Evolutionary conservation across 2,888 invertebrate species (phyloP), one percentile per base, ranked within the genome.

Genomic region (Scaptomyza flava): DNA sequence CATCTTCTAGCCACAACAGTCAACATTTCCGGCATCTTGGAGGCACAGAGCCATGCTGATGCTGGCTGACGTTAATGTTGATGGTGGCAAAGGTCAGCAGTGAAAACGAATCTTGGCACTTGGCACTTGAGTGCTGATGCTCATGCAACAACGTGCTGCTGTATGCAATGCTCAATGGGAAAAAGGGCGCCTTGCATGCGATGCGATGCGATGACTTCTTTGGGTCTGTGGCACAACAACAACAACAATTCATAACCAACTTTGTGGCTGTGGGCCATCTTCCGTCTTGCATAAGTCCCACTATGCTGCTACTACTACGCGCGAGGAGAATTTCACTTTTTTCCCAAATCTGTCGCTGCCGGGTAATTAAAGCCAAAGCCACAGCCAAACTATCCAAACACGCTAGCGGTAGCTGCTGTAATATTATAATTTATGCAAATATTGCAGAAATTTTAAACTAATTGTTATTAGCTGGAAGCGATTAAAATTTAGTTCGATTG

Each of bases 271-370:
- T 47, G 47, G 46, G 56, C 58, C 81, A 83, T 86, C 82, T 82
- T 86, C 83, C 86, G 86, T 81, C 82, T 82, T 82, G 84, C 82
- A 86, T 82, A 86, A 82, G 81, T 17, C 17, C 17, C 17, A 17
- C 17, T 17, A 17, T 36, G 20, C 53, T 12, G 34, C 62, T 9
- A 38, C 38, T 9, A n/a, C n/a, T n/a, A n/a, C n/a, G n/a, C n/a
- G n/a, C n/a, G n/a, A n/a, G n/a, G 54, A 76, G 57, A 86, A 83
- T 82, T 82, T 82, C 82, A 82, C 82, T 82, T 82, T 80, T 82
- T 56, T 45, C 20, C 60, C 64, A 64, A 68, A 48, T 72, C 57
- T 69, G 75, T 64, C 66, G 80, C 63, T 81, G 72, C 75, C 75
- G 84, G 86, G 83, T 62, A 85, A 81, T 85, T 81, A 85, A 82